phyloP scores from a whole-genome alignment of 1,140 invertebrate species.

The Drosophila takahashii region DNA sequence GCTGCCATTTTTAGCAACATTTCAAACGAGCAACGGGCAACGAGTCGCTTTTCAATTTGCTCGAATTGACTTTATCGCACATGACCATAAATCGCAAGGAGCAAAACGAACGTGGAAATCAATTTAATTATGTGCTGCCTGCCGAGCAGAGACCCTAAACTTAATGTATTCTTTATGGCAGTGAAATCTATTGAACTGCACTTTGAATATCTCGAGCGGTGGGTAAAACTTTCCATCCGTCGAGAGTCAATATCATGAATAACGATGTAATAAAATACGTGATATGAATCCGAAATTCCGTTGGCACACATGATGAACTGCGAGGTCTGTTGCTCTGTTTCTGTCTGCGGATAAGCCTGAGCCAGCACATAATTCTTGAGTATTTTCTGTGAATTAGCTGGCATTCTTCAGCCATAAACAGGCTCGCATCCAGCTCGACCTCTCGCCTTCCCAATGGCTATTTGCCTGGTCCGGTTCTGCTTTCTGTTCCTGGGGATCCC shows the following conservation, averaged over 20 bases:
- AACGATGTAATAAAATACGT: constrained; percentile 84
- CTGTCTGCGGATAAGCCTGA: constrained; percentile 25
- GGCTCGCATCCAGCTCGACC: constrained; percentile 4
- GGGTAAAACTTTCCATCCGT: constrained; percentile 34
- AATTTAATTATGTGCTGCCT: constrained; percentile 72
- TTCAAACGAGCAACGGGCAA: constrained; percentile 48
- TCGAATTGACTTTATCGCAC: constrained; percentile 54
- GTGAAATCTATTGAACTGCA: constrained; percentile 78
- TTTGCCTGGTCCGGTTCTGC: constrained; percentile 47
- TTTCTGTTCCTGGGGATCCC: neutral
- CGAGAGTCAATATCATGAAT: constrained; percentile 73
- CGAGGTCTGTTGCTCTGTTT: constrained; percentile 31
- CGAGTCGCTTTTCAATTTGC: constrained; percentile 70
- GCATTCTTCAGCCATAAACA: constrained; percentile 42
- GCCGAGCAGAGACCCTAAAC: constrained; percentile 41
- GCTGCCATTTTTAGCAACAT: constrained; percentile 68
- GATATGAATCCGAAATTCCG: constrained; percentile 67
- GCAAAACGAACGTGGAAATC: constrained; percentile 48
- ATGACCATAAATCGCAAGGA: constrained; percentile 59
- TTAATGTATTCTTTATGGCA: constrained; percentile 78
- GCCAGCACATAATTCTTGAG: constrained; percentile 57
- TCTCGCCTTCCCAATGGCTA: constrained; percentile 28
- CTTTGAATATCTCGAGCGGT: constrained; percentile 66
- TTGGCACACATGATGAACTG: constrained; percentile 68
- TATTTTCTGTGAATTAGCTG: constrained; percentile 72